Percentiles rank a stretch among this genome's conserved stretches.
phyloP scores from a whole-genome alignment of 2,888 invertebrate genomes.

The Polyommatus icarus region DNA sequence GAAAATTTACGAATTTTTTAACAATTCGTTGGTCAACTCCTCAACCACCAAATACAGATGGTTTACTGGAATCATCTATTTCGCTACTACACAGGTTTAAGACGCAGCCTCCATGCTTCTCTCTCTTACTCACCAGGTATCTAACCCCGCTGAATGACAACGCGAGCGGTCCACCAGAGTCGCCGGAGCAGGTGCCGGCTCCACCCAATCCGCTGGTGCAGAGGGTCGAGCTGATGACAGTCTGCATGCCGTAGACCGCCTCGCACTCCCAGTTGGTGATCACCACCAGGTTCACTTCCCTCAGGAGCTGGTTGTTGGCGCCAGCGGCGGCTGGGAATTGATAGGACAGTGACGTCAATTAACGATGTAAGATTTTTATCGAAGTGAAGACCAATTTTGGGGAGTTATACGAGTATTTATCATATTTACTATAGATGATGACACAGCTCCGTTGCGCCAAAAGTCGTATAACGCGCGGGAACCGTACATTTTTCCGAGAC shows the following conservation, averaged over 20 bases:
- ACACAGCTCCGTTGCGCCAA: too few species aligned
- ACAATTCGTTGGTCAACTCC: too few species aligned
- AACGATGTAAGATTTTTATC: too few species aligned
- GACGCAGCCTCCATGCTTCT: neutral
- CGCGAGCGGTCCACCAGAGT: constrained; percentile 50
- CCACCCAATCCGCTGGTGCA: constrained; percentile 53
- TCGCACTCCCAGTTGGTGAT: constrained; percentile 56
- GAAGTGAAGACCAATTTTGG: too few species aligned
- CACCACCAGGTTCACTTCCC: constrained; percentile 64
- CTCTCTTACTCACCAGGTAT: constrained; percentile 37
- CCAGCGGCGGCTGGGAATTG: constrained; percentile 45
- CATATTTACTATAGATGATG: too few species aligned
- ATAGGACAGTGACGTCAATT: neutral
- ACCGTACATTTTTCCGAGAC: too few species aligned
- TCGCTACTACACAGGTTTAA: too few species aligned
- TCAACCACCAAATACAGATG: too few species aligned
- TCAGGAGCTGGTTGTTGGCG: constrained; percentile 52
- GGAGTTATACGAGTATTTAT: too few species aligned
- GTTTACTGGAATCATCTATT: too few species aligned
- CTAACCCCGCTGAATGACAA: constrained; percentile 34
- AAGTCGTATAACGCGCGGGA: too few species aligned
- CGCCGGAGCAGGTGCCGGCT: constrained; percentile 48
- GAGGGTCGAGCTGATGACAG: constrained; percentile 49
- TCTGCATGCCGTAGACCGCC: constrained; percentile 47
- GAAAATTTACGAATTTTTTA: too few species aligned